Base-by-base conservation (phyloP, 2,797 vertebrate genomes). In the Rhincodon typus region DNA sequence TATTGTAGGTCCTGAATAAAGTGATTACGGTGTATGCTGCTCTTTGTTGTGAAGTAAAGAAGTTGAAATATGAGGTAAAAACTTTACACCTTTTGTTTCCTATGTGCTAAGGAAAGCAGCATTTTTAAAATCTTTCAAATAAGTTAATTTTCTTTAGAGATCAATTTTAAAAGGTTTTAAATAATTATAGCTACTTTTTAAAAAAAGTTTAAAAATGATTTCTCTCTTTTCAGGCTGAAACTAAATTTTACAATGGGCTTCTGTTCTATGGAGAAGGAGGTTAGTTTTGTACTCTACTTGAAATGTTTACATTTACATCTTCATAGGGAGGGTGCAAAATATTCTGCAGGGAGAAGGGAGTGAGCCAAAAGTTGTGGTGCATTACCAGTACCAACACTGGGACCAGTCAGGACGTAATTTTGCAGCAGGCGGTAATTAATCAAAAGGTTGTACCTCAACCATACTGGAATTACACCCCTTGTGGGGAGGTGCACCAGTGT, bases 231-330 rank as follows among this genome's bases (percentile, higher is more conserved):
- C 97, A 99, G 99, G 99, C 99, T 96, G 99, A 99, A 98, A 98
- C 98, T 74, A 99, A 99, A 96, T 99, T 99, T 98, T 99, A 99
- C 97, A 99, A 98, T 97, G 99, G 99, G 94, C 98, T 99, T 93
- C 97, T 99, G 97, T 99, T 98, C 97, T 99, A 99, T 96, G 99
- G 99, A 97, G 99, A 99, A 98, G 99, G 99, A 98, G 98, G 99
- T 99, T 98, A 98, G 97, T 96, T 46, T 30, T 42, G 97, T 94
- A 96, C 96, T 91, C 19, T 57, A 50, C 50, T 91, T 95, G 17
- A 74, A 82, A 77, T 46, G 0, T 84, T 38, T 84, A 1, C 19
- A 23, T 25, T 79, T 79, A 34, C 34, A 17, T 79, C 74, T n/a
- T 79, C n/a, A 38, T 4, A 13, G 13, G 34, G 34, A 79, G 74